Conservation (phyloP, 2,797 vertebrate species). For the Argya squamiceps region DNA sequence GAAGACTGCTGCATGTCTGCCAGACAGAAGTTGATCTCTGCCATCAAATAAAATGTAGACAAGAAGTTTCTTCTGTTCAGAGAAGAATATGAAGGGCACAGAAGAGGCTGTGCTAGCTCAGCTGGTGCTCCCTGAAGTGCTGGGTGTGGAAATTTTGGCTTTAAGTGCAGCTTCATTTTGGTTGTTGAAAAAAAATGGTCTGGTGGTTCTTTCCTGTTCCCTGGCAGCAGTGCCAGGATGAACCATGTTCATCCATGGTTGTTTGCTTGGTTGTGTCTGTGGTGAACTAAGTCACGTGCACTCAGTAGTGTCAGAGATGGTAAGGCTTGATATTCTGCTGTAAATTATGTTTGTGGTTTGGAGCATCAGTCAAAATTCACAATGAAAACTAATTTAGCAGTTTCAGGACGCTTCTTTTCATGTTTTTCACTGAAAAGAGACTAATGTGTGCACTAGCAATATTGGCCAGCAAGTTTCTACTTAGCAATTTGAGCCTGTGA, state of each 20-base stretch:
- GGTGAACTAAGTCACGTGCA: background rate
- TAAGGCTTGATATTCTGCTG: background rate
- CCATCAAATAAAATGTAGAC: background rate
- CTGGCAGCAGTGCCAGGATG: background rate
- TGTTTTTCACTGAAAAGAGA: background rate
- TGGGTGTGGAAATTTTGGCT: background rate
- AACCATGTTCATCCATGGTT: rapidly evolving
- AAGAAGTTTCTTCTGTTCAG: background rate
- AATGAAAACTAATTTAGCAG: background rate
- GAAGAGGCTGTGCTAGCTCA: background rate
- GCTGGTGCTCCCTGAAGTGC: background rate
- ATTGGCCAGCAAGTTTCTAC: background rate
- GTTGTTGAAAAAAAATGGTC: background rate
- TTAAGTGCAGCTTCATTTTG: rapidly evolving
- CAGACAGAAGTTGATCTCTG: background rate
- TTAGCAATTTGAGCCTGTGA: background rate
- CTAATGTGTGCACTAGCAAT: background rate
- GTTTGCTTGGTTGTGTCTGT: background rate
- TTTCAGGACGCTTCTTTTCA: background rate
- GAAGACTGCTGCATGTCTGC: background rate
- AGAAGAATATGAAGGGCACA: background rate
- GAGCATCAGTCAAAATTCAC: background rate
- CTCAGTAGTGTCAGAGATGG: background rate
- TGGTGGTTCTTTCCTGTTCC: background rate
- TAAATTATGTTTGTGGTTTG: background rate